Evolutionary conservation across 2,113 vertebrate genomes (phyloP).

Genomic region (Spea bombifrons): DNA sequence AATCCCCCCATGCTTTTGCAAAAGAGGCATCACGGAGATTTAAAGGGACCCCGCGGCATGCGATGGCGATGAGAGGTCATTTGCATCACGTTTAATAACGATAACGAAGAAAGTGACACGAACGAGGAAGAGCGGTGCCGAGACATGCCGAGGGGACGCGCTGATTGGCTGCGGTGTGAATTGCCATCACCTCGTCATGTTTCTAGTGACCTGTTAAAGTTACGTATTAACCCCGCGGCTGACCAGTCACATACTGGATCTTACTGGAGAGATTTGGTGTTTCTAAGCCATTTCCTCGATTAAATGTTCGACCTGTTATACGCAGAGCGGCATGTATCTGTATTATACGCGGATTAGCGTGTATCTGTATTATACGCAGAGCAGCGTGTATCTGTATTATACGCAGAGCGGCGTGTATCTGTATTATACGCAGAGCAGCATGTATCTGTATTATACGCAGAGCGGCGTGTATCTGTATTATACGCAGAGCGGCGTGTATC

Average conservation of each 20-base stretch:
- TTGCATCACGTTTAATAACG: too few species aligned
- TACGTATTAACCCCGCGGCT: neutral
- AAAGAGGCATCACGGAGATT: too few species aligned
- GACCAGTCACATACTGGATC: neutral
- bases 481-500: neutral
- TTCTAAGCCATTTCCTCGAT: neutral
- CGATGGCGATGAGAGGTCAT: too few species aligned
- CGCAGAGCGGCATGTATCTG: neutral
- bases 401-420: too few species aligned
- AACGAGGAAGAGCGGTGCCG: too few species aligned
- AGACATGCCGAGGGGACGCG: too few species aligned
- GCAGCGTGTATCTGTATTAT: neutral
- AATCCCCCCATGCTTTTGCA: too few species aligned
- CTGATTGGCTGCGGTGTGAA: too few species aligned
- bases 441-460: neutral
- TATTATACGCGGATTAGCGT: slow-evolving; percentile 1
- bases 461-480: slow-evolving; percentile 6
- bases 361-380: neutral
- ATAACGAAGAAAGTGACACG: too few species aligned
- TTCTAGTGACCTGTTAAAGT: neutral
- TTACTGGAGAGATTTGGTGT: neutral
- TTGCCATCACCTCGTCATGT: neutral
- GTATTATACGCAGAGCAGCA: neutral
- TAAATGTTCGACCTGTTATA: neutral
- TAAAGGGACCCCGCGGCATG: too few species aligned